These are phyloP conservation scores for Pentalonia nigronervosa DNA, from an alignment of 1,140 invertebrate species.

Conservation along the genomic window DNA sequence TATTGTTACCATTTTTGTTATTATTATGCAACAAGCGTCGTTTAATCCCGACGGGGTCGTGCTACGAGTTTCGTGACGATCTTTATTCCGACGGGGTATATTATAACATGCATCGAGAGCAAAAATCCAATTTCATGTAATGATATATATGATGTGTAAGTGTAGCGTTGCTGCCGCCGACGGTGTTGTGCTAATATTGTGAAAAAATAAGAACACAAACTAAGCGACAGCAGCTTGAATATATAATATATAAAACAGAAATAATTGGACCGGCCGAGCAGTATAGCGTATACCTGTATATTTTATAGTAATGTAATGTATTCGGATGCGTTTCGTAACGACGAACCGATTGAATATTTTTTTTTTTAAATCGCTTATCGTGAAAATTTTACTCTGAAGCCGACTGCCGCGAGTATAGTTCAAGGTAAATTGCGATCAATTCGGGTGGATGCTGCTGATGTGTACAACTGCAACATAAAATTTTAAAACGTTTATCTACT, in stretches of 20 bases:
- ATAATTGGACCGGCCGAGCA: not conserved
- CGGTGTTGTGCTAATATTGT: not conserved
- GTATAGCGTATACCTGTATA: not conserved
- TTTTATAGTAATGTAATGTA: no score
- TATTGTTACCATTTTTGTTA: not conserved
- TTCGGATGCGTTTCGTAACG: no score
- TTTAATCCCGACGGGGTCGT: not conserved
- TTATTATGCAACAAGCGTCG: not conserved
- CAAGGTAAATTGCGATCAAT: no score
- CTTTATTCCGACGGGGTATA: not conserved
- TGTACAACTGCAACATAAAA: no score
- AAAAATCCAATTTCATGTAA: conserved; percentile 9
- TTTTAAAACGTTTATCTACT: no score
- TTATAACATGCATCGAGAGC: not conserved
- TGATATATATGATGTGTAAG: not conserved
- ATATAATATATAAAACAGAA: not conserved
- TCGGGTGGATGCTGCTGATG: no score
- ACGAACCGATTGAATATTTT: no score
- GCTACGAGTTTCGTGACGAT: not conserved
- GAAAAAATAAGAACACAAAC: not conserved
- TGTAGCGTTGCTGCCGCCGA: not conserved
- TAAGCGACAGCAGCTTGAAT: not conserved
- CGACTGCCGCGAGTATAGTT: no score
- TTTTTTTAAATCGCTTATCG: no score
- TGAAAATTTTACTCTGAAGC: no score